Percentiles rank a stretch among this genome's conserved stretches.
Evolutionary conservation across 2,888 invertebrate species (phyloP).

Genomic region (Patella pellucida): DNA sequence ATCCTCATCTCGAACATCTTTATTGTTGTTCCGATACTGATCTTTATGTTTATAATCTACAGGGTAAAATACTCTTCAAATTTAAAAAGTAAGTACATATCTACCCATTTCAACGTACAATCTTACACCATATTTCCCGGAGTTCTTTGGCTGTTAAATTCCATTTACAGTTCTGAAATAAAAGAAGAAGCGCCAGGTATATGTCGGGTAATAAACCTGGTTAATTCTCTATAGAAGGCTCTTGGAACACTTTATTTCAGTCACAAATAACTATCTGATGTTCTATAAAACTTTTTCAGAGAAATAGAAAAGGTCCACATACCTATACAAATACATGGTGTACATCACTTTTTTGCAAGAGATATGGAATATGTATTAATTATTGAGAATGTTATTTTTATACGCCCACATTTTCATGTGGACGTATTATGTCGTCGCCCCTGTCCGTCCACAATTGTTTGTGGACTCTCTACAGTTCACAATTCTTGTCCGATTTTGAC

Average conservation of each 20-base stretch:
- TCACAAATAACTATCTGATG: neutral
- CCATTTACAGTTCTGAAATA: no score
- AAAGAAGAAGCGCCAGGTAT: no score
- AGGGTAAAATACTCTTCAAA: conserved; percentile 64
- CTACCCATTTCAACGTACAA: neutral
- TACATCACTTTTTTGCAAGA: no score
- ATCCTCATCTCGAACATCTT: conserved; percentile 62
- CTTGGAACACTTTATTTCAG: neutral
- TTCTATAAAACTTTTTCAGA: neutral
- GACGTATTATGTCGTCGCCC: no score
- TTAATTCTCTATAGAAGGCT: no score
- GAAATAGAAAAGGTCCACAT: neutral
- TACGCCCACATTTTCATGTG: no score
- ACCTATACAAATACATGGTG: no score
- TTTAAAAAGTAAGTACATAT: conserved; percentile 57
- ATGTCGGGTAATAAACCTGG: neutral
- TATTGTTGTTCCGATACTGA: conserved; percentile 70
- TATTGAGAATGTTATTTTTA: neutral
- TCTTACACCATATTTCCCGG: no score
- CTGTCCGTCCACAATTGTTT: no score
- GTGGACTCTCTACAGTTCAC: no score
- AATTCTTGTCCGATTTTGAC: no score
- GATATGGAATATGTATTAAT: neutral
- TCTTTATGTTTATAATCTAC: conserved; percentile 65
- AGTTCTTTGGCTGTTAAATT: no score